These are phyloP conservation scores for Pentalonia nigronervosa DNA, from an alignment of 1,140 invertebrate species.

Conservation along the genomic window DNA sequence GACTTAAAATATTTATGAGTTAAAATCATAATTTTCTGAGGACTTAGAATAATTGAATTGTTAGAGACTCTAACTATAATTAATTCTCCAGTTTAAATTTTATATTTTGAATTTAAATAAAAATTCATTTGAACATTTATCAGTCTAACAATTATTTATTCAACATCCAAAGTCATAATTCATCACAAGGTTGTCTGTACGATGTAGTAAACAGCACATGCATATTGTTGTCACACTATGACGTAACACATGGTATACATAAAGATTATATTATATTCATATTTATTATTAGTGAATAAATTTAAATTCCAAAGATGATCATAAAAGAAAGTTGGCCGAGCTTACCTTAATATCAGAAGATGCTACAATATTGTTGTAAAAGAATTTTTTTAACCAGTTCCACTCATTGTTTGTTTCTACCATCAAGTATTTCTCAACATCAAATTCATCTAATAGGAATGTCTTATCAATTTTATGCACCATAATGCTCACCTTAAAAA, in stretches of 20 bases:
- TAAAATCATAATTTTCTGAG: too few species aligned
- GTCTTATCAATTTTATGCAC: slow-evolving; percentile 90
- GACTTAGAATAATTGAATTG: too few species aligned
- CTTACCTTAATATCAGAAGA: slow-evolving; percentile 72
- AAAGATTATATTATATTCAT: not conserved
- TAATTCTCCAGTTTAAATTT: too few species aligned
- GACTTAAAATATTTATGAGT: too few species aligned
- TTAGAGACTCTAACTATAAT: too few species aligned
- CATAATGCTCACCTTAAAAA: slow-evolving; percentile 79
- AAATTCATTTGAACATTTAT: too few species aligned
- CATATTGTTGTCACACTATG: not conserved
- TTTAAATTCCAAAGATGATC: not conserved
- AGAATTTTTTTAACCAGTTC: slow-evolving; percentile 89
- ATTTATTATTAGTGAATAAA: too few species aligned
- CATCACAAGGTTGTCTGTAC: too few species aligned
- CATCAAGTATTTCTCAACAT: slow-evolving; percentile 84
- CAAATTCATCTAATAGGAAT: slow-evolving; percentile 88
- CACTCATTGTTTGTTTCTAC: slow-evolving; percentile 79
- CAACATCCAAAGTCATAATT: too few species aligned
- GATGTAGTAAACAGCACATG: too few species aligned
- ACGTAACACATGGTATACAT: not conserved
- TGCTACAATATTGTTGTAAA: slow-evolving; percentile 79
- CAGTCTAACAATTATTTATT: too few species aligned
- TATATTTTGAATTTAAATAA: too few species aligned
- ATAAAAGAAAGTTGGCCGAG: not conserved